Base-by-base conservation (phyloP, 2,113 vertebrate species). In the Aix galericulata region DNA sequence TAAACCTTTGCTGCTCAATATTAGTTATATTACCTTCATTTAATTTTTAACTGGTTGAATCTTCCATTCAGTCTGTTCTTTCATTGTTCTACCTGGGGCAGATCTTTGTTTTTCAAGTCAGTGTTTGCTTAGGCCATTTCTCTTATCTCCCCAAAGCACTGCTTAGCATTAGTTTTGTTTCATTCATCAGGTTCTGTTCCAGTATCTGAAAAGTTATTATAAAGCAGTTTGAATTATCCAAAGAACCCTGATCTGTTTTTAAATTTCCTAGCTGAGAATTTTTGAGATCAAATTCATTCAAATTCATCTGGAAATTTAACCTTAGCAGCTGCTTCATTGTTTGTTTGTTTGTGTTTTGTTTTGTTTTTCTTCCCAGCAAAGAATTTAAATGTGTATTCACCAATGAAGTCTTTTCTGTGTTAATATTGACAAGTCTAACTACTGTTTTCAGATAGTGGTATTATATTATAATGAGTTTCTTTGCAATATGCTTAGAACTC, bases 11-110 rank as follows among this genome's bases (percentile, higher is more conserved):
- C 71, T 89, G 74, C 53, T 87, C 71, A 72, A 58, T 94, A 91
- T 91, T 93, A 93, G 85, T 91, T 93, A 27, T 85, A 93, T 94
- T 95, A 91, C 74, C 46, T 91, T 91, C 77, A 91, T 91, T 94
- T 91, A 95, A 91, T 95, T 97, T 96, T 96, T 93, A 82, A 89
- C 93, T 74, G 89, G 92, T 86, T 73, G 67, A 89, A 84, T 76
- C 40, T 50, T 50, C 48, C 75, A 46, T 79, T 50, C 48, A 50
- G 77, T 74, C 59, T 95, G 40, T 36, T 76, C 44, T 94, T 80
- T 87, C 46, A 42, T 85, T 67, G 14, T 80, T 94, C 40, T 94
- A 69, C 89, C 89, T 95, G 95, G 55, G 69, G 42, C 1, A 3
- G 14, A 72, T 86, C 6, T 86, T 83, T 67, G 58, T 76, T 85